These are phyloP conservation scores for Dendrolimus houi DNA, from an alignment of 2,888 invertebrate species.

Conservation along the genomic window DNA sequence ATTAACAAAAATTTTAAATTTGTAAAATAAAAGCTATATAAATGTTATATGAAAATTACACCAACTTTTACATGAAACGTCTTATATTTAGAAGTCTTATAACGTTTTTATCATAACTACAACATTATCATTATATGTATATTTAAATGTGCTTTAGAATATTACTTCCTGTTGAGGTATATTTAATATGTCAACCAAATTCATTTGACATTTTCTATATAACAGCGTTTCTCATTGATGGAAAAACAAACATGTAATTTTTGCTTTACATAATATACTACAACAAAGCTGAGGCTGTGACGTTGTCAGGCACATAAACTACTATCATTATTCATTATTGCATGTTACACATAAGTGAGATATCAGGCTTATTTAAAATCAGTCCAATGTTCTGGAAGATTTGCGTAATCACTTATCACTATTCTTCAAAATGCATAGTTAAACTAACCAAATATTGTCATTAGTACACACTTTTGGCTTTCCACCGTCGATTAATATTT, in stretches of 20 bases:
- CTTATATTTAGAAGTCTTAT: neutral
- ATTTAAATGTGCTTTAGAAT: neutral
- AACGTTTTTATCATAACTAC: neutral
- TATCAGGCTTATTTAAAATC: neutral
- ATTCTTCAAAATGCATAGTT: neutral
- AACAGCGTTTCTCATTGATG: neutral
- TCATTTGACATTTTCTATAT: neutral
- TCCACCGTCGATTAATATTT: no score
- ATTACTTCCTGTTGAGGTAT: neutral
- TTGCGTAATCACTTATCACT: neutral
- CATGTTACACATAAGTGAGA: neutral
- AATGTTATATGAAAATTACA: neutral
- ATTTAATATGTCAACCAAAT: neutral
- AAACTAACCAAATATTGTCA: neutral
- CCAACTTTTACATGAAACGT: neutral
- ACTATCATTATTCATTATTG: neutral
- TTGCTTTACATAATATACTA: no score
- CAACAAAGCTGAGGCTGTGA: neutral
- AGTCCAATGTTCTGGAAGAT: neutral
- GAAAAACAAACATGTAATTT: neutral
- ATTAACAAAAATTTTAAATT: neutral
- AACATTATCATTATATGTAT: neutral
- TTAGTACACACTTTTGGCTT: neutral
- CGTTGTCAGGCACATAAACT: neutral
- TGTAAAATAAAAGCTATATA: neutral